Evolutionary conservation across 2,888 invertebrate species (phyloP), one percentile per base, ranked within the genome.

Genomic region (Ellobium chinense): DNA sequence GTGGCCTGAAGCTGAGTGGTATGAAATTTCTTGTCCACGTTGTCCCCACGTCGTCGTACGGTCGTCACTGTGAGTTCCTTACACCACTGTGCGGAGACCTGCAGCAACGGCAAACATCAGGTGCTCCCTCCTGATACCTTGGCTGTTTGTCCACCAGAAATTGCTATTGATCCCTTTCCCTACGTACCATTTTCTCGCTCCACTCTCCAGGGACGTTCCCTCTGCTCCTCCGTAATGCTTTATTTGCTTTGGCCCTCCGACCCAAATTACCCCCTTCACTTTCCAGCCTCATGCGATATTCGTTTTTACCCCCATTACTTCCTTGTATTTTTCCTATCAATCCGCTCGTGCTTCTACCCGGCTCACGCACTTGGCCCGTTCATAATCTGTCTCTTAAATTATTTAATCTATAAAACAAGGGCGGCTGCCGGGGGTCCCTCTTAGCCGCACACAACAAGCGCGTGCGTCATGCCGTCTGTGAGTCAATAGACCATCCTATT

Each of bases 61-160:
- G n/a, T n/a, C n/a, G n/a, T n/a, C n/a, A n/a, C n/a, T n/a, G n/a
- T n/a, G n/a, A n/a, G n/a, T n/a, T n/a, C n/a, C n/a, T n/a, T n/a
- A 18, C 46, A 46, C 46, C 46, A 18, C 46, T 46, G n/a, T 46
- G 46, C 46, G 18, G 18, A 12, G 46, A 46, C 7, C 46, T 18
- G 46, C 46, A 46, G 46, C 74, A 73, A 37, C 62, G 21, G 69
- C 69, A 70, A 70, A 70, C 58, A 24, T 56, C 70, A 70, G 70
- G 70, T 70, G 70, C 21, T 70, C 18, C 34, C 21, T 58, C 58
- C 34, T n/a, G 56, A 70, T n/a, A 34, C 56, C 21, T 56, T 3
- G 7, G 70, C 58, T 54, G 70, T 56, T 70, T 70, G 70, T 70
- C 58, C 70, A n/a, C n/a, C 56, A 70, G 70, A 74, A 62, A 74